phyloP scores from a whole-genome alignment of 2,113 vertebrate genomes.

The Cnemophilus loriae region DNA sequence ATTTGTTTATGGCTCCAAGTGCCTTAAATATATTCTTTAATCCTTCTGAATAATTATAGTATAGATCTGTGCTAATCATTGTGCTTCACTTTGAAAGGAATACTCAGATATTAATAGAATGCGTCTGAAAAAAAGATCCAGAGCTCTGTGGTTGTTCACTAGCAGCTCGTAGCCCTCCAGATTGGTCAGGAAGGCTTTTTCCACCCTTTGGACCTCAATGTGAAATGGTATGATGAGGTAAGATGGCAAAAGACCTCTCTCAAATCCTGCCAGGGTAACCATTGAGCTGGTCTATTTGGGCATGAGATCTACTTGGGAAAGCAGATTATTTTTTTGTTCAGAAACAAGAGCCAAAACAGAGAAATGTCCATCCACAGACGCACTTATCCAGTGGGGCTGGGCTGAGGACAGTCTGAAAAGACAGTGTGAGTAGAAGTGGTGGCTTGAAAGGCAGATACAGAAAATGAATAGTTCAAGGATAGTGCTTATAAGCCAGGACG shows the following conservation, averaged over 20 bases:
- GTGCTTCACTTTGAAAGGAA: not conserved
- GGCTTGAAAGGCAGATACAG: not conserved
- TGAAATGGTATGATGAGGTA: not conserved
- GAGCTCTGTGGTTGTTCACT: not conserved
- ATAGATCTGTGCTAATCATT: not conserved
- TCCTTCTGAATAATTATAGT: not conserved
- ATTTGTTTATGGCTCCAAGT: not conserved
- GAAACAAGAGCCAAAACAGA: not conserved
- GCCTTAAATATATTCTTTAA: not conserved
- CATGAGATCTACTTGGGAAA: not conserved
- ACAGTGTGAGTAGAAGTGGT: not conserved
- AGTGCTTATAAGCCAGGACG: not conserved
- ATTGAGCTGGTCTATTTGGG: not conserved
- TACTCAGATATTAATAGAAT: not conserved
- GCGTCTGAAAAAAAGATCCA: not conserved
- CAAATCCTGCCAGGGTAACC: not conserved
- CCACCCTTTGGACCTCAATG: not conserved
- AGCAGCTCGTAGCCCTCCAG: not conserved
- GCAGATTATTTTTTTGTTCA: not conserved
- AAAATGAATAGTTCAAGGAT: not conserved
- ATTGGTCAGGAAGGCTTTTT: not conserved
- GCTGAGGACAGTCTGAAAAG: not conserved
- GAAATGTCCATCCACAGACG: not conserved
- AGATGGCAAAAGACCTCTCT: not conserved
- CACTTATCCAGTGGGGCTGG: not conserved